Evolutionary conservation across 2,888 invertebrate species (phyloP).

Genomic region (Notodonta ziczac): DNA sequence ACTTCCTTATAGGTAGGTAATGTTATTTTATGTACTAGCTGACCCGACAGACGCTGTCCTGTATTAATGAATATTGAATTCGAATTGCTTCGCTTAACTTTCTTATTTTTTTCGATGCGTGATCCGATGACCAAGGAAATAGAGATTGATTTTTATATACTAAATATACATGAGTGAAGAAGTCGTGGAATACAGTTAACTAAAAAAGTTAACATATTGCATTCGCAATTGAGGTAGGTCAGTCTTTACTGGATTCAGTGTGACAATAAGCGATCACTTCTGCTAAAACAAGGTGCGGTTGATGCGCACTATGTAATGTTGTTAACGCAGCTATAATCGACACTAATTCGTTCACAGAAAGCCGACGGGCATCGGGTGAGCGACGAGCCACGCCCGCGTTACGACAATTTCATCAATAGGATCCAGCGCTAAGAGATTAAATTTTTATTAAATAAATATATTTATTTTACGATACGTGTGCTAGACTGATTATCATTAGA

Average conservation of each 20-base stretch:
- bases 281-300: constrained; percentile 46
- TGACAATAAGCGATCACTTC: constrained; percentile 25
- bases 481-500: neutral
- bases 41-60: too few relatives aligned
- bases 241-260: constrained; percentile 30
- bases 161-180: too few relatives aligned
- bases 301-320: constrained; percentile 29
- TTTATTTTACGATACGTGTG: constrained; percentile 9
- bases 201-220: too few relatives aligned
- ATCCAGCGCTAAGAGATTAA: constrained; percentile 9
- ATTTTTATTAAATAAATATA: constrained; percentile 23
- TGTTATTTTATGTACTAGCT: too few relatives aligned
- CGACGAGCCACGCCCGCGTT: constrained; percentile 67
- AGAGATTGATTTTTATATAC: too few relatives aligned
- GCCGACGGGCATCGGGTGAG: constrained; percentile 51
- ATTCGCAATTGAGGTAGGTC: constrained; percentile 19
- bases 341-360: constrained; percentile 63
- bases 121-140: too few relatives aligned
- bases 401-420: constrained; percentile 45
- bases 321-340: constrained; percentile 47
- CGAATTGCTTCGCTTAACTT: too few relatives aligned
- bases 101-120: too few relatives aligned
- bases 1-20: too few relatives aligned
- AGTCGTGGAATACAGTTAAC: too few relatives aligned
- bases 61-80: too few relatives aligned